These are phyloP conservation scores for Anastrepha obliqua DNA, from an alignment of 1,140 invertebrate species.

Conservation along the genomic window DNA sequence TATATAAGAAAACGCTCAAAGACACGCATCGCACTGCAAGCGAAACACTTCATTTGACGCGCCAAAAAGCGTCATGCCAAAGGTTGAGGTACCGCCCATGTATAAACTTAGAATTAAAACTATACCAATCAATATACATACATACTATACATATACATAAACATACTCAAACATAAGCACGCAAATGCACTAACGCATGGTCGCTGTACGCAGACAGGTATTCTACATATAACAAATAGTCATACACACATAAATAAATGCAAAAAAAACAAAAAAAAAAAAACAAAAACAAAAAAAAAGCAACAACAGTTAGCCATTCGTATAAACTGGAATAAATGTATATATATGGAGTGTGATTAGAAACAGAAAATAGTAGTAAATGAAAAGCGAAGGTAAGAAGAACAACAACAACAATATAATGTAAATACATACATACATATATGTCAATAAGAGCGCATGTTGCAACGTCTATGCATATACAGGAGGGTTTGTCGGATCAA, in stretches of 20 bases:
- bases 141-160: constrained; percentile 30
- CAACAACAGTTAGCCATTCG: background rate
- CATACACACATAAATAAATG: background rate
- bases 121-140: constrained; percentile 17
- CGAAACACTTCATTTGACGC: constrained; percentile 15
- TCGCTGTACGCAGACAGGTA: constrained; percentile 9
- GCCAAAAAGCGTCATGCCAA: constrained; percentile 26
- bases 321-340: background rate
- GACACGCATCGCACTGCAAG: constrained; percentile 34
- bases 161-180: constrained; percentile 20
- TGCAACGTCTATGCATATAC: too few relatives aligned
- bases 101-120: constrained; percentile 25
- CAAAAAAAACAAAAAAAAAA: background rate
- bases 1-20: constrained; percentile 42
- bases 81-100: constrained; percentile 52
- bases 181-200: constrained; percentile 17
- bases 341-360: too few relatives aligned
- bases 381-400: background rate
- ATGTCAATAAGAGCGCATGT: too few relatives aligned
- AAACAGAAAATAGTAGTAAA: background rate
- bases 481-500: too few relatives aligned
- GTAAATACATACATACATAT: too few relatives aligned
- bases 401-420: background rate
- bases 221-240: background rate
- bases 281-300: background rate